Conservation (phyloP, 2,888 invertebrate genomes). For the Poecilobothrus nobilitatus region DNA sequence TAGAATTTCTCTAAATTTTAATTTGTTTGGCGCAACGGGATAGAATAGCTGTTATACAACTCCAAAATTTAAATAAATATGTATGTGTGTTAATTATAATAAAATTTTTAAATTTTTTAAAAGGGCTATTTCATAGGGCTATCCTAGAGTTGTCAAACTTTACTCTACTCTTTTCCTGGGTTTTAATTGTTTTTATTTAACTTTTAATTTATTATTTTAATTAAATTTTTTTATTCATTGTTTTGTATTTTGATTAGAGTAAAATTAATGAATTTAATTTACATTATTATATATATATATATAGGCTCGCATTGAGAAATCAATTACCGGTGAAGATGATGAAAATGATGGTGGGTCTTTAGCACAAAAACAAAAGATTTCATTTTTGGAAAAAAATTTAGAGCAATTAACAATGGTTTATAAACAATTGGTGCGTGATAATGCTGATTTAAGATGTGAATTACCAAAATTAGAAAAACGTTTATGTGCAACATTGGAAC, state of each 20-base stretch:
- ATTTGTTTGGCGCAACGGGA: too few species aligned
- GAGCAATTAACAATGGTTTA: constrained; percentile 97
- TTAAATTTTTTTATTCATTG: constrained; percentile 10
- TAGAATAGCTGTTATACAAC: too few species aligned
- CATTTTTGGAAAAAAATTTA: constrained; percentile 97
- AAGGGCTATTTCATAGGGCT: too few species aligned
- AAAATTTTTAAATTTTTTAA: too few species aligned
- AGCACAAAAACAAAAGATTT: constrained; percentile 99
- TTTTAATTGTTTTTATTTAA: constrained; percentile 12
- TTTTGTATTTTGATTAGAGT: not conserved
- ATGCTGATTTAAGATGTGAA: constrained; percentile 97
- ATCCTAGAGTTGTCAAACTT: too few species aligned
- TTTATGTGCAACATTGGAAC: constrained; percentile 94
- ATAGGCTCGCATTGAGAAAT: constrained; percentile 76
- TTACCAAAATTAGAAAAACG: constrained; percentile 98
- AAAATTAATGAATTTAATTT: too few species aligned
- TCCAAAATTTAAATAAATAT: too few species aligned
- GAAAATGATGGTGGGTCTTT: constrained; percentile 91
- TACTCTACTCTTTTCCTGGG: too few species aligned
- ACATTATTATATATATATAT: too few species aligned
- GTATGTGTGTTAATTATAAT: too few species aligned
- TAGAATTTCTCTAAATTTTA: too few species aligned
- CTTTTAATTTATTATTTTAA: constrained; percentile 7
- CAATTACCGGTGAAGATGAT: constrained; percentile 72
- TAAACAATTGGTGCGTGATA: constrained; percentile 96